Conservation (phyloP, 2,113 vertebrate species). For the Saiga tatarica region DNA sequence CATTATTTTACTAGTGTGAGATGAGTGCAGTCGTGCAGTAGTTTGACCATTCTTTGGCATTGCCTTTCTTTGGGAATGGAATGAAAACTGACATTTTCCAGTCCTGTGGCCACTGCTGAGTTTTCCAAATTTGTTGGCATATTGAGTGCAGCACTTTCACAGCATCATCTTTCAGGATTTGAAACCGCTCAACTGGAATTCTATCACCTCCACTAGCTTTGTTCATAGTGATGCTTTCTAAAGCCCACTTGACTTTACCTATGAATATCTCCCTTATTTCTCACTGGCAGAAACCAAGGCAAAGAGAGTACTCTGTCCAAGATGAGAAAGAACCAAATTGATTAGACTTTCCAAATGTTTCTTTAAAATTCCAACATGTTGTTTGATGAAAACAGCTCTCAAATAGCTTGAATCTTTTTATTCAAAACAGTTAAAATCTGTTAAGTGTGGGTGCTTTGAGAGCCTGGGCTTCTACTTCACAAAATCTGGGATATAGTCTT, state of each 20-base stretch:
- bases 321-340: neutral
- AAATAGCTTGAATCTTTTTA: neutral
- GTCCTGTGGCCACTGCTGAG: too few species aligned
- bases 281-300: neutral
- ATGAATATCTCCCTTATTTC: neutral
- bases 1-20: too few species aligned
- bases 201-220: too few species aligned
- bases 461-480: neutral
- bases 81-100: too few species aligned
- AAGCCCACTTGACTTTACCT: neutral
- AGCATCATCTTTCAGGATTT: too few species aligned
- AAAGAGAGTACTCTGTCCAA: neutral
- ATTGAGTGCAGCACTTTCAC: too few species aligned
- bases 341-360: neutral
- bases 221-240: too few species aligned
- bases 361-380: neutral
- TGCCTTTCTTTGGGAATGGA: too few species aligned
- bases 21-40: too few species aligned
- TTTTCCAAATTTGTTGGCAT: too few species aligned
- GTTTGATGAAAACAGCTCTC: neutral
- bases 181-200: too few species aligned
- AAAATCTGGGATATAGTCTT: neutral
- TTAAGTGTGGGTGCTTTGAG: neutral
- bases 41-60: too few species aligned
- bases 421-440: neutral